Evolutionary conservation across 2,888 invertebrate species (phyloP).

Genomic region (Tetragnatha montana): DNA sequence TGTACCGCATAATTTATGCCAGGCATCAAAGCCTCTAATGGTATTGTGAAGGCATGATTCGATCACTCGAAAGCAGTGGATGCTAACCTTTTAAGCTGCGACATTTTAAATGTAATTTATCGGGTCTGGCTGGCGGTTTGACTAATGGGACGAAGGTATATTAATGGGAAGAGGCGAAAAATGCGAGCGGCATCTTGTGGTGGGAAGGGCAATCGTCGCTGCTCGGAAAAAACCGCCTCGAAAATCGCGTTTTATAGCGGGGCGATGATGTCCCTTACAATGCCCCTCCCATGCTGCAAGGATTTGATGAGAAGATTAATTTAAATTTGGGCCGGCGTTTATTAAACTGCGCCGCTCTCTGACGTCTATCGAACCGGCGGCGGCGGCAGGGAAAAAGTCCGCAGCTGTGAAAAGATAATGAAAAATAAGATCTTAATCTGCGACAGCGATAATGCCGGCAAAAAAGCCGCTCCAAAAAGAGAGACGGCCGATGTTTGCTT

Average conservation of each 20-base stretch:
- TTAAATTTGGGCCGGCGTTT: background rate
- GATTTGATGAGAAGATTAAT: constrained; percentile 16
- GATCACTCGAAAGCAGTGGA: constrained; percentile 35
- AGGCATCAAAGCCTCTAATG: constrained; percentile 22
- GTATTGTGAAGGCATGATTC: constrained; percentile 32
- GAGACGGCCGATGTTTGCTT: background rate
- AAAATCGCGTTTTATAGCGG: constrained; percentile 7
- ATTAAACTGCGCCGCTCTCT: background rate
- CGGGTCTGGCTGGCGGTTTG: constrained; percentile 29
- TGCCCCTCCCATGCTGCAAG: constrained; percentile 2
- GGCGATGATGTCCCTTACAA: background rate
- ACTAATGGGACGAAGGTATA: constrained; percentile 49
- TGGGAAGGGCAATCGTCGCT: background rate
- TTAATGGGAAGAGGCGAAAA: constrained; percentile 43
- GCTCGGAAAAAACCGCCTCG: constrained; percentile 8
- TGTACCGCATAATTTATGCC: constrained; percentile 43
- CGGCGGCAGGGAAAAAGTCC: background rate
- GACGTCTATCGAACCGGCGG: background rate
- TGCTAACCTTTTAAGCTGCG: constrained; percentile 33
- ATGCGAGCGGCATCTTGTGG: constrained; percentile 24
- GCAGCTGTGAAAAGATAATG: background rate
- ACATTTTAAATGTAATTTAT: constrained; percentile 58
- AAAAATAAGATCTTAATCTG: background rate
- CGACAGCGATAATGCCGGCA: background rate
- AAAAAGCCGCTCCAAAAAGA: background rate